Percentiles rank a stretch among this genome's conserved stretches.
phyloP scores from a whole-genome alignment of 64 coral and sea anemone species.

The Anthopleura sola region DNA sequence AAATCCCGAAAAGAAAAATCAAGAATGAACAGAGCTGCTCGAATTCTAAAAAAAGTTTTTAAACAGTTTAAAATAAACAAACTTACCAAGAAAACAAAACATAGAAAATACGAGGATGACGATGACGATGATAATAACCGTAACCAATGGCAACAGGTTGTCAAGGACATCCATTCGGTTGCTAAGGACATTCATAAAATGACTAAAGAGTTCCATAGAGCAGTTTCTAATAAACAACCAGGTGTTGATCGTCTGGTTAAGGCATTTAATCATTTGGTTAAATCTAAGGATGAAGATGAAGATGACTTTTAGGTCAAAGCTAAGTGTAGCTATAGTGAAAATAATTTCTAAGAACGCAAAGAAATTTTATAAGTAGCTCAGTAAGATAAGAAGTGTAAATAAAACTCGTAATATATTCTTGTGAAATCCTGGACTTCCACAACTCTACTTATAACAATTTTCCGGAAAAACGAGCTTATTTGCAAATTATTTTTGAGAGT shows the following conservation, averaged over 20 bases:
- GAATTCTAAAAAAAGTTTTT: neutral
- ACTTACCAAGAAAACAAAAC: neutral
- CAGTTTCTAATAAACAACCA: conserved; percentile 7
- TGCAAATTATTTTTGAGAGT: too few species aligned
- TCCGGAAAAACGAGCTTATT: too few species aligned
- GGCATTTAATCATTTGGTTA: neutral
- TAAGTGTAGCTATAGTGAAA: neutral
- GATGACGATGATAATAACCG: neutral
- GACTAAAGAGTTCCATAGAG: neutral
- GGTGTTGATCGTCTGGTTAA: conserved; percentile 25
- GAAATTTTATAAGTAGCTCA: neutral
- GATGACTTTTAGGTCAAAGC: neutral
- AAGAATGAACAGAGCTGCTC: neutral
- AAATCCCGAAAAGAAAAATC: neutral
- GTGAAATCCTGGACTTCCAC: too few species aligned
- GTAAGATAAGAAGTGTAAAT: neutral
- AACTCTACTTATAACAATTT: too few species aligned
- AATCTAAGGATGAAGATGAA: conserved; percentile 11
- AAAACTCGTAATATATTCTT: too few species aligned
- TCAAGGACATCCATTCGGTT: conserved; percentile 9
- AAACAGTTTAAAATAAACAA: neutral
- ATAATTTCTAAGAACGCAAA: neutral
- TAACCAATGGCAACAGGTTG: conserved; percentile 13
- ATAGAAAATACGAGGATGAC: neutral
- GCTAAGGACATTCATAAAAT: conserved; percentile 20